phyloP scores from a whole-genome alignment of 2,797 vertebrate genomes.

The Ptychadena robeensis region DNA sequence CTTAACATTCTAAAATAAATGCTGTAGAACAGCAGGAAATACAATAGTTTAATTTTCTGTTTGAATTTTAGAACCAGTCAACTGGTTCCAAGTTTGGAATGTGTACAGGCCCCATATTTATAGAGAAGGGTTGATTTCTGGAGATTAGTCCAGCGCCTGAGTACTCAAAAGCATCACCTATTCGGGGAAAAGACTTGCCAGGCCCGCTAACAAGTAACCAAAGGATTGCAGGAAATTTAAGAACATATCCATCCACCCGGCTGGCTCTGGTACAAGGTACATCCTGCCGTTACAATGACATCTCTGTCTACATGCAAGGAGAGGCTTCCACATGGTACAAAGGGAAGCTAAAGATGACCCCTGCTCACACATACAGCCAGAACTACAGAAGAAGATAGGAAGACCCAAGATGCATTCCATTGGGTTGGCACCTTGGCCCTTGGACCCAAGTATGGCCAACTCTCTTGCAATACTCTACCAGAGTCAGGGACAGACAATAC shows the following conservation, averaged over 20 bases:
- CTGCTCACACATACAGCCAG: neutral
- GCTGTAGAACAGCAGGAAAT: no score
- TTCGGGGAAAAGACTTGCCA: neutral
- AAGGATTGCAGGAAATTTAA: neutral
- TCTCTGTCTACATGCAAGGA: neutral
- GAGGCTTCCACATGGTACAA: no score
- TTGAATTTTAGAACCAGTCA: neutral
- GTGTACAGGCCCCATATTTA: neutral
- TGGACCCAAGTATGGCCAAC: no score
- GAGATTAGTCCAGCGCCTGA: neutral
- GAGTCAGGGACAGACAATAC: neutral
- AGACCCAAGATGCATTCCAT: neutral
- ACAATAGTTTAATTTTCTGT: no score
- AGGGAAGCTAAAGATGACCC: neutral
- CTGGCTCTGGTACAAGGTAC: neutral
- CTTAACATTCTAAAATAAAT: no score
- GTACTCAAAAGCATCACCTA: neutral
- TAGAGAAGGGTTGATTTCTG: neutral
- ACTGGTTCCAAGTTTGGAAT: neutral
- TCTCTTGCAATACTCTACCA: neutral
- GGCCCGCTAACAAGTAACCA: neutral
- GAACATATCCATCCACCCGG: no score
- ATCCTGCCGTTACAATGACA: neutral
- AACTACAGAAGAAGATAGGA: no score
- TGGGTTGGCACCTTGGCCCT: neutral